Percentiles rank a stretch among this genome's conserved stretches.
Conservation (phyloP, 1,140 invertebrate genomes). For the Aphelenchoides fujianensis region DNA sequence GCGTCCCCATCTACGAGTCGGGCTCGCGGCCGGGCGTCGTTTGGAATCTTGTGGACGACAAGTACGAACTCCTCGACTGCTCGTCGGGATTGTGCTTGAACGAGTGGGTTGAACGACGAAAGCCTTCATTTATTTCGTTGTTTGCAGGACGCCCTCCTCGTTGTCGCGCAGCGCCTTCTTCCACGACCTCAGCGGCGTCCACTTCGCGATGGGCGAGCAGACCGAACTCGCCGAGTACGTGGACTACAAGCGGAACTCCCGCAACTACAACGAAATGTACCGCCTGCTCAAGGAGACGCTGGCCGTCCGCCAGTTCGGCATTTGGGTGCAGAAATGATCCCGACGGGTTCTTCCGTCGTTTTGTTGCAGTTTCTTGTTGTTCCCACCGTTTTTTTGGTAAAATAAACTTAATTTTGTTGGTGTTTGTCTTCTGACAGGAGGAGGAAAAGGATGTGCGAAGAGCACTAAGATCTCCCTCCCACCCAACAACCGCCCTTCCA, state of each 20-base stretch:
- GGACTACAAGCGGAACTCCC: neutral
- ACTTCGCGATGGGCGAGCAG: neutral
- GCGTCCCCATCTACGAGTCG: neutral
- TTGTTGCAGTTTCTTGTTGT: too few relatives aligned
- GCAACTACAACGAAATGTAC: conserved; percentile 1
- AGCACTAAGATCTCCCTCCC: too few relatives aligned
- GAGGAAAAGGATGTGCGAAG: too few relatives aligned
- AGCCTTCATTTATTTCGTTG: neutral
- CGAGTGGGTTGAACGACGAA: neutral
- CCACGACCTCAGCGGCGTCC: neutral
- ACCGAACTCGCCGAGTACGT: neutral
- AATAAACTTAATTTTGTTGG: too few relatives aligned
- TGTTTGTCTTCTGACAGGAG: too few relatives aligned
- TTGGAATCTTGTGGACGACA: conserved; percentile 1
- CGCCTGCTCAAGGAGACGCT: neutral
- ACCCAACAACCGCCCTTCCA: too few relatives aligned
- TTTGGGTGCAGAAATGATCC: conserved; percentile 7
- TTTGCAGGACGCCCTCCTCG: neutral
- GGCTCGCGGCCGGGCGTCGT: neutral
- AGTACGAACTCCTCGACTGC: neutral
- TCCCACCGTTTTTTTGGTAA: too few relatives aligned
- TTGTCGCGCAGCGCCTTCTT: neutral
- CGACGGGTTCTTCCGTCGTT: too few relatives aligned
- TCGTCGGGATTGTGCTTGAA: neutral
- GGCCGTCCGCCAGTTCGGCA: neutral